Conservation (phyloP, 1,140 invertebrate genomes). For the Caligus rogercresseyi region DNA sequence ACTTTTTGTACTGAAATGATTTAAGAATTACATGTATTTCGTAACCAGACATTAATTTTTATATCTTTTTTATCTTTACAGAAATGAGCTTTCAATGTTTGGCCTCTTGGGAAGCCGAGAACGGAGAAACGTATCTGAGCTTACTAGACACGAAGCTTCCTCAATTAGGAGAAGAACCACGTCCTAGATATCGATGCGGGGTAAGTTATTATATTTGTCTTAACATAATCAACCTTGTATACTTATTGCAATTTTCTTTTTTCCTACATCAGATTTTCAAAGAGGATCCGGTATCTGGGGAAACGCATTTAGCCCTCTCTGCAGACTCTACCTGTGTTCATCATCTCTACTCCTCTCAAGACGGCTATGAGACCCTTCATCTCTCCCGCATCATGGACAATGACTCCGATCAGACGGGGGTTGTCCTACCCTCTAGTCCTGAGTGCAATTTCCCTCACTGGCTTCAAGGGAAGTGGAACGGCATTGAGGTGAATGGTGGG, state of each 20-base stretch:
- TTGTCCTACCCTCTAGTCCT: slow-evolving; percentile 27
- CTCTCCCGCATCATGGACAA: slow-evolving; percentile 29
- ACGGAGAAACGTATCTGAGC: slow-evolving; percentile 17
- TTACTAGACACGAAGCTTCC: slow-evolving; percentile 19
- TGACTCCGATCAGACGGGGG: background rate
- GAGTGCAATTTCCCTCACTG: slow-evolving; percentile 41
- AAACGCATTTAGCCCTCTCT: slow-evolving; percentile 42
- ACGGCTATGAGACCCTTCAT: slow-evolving; percentile 41
- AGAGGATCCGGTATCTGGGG: slow-evolving; percentile 36
- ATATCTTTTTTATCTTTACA: background rate
- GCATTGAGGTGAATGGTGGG: slow-evolving; percentile 39
- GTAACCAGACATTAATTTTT: background rate
- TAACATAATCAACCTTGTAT: background rate
- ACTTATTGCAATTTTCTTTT: background rate
- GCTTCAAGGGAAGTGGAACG: slow-evolving; percentile 46
- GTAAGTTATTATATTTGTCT: slow-evolving; percentile 38
- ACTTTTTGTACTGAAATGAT: too few relatives aligned
- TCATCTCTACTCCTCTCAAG: slow-evolving; percentile 38
- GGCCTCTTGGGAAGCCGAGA: slow-evolving; percentile 9
- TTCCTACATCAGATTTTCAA: slow-evolving; percentile 37
- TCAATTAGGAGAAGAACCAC: slow-evolving; percentile 21
- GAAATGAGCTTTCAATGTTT: slow-evolving; percentile 21
- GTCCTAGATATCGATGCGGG: slow-evolving; percentile 46
- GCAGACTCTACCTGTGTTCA: slow-evolving; percentile 45
- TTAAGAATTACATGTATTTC: background rate